These are phyloP conservation scores for Nannospalax galili DNA, from an alignment of 2,113 vertebrate genomes.

Conservation along the genomic window DNA sequence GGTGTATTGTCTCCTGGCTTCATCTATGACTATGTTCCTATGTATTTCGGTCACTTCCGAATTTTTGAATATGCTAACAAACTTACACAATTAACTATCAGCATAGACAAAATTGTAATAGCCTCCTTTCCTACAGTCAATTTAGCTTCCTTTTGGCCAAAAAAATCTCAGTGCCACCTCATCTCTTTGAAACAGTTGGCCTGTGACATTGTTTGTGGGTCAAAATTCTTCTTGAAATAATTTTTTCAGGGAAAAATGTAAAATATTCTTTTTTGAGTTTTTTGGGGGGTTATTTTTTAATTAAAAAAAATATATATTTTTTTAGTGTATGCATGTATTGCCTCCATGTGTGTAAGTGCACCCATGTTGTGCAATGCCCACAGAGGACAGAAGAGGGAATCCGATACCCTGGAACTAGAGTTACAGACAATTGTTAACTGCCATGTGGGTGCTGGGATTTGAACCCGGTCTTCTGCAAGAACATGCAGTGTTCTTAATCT, in stretches of 20 bases:
- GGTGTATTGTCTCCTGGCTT: background rate
- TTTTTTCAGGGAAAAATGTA: background rate
- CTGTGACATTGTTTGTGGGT: background rate
- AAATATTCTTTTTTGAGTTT: no score
- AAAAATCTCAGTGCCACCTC: background rate
- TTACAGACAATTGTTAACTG: no score
- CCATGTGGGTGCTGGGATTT: no score
- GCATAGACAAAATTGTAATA: background rate
- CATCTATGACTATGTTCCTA: background rate
- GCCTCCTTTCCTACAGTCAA: background rate
- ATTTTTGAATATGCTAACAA: background rate
- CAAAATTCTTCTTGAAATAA: background rate
- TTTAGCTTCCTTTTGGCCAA: constrained; percentile 20
- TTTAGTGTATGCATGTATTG: no score
- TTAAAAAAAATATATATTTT: no score
- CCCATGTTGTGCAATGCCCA: no score
- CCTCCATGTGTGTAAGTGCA: no score
- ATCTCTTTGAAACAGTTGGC: constrained; percentile 41
- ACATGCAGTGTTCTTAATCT: no score
- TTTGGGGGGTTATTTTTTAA: no score
- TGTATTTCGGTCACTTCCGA: background rate
- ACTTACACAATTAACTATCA: background rate
- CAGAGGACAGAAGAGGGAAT: no score
- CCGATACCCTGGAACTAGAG: no score
- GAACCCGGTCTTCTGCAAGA: no score